Conservation (phyloP, 1,140 invertebrate species). For the Meloidogyne exigua region DNA sequence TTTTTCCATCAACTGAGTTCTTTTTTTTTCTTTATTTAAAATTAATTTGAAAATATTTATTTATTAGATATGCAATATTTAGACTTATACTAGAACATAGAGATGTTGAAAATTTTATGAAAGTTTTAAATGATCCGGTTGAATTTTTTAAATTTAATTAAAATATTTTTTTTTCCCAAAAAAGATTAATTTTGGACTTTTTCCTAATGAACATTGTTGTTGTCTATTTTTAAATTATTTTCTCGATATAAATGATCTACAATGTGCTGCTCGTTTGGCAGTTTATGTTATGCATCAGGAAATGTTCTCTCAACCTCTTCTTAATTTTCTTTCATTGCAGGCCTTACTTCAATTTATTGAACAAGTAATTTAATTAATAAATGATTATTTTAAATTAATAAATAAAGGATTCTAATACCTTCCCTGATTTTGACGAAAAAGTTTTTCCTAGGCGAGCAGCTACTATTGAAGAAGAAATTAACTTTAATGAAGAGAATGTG, state of each 20-base stretch:
- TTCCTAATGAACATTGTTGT: constrained; percentile 76
- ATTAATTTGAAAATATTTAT: background rate
- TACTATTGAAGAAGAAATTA: constrained; percentile 29
- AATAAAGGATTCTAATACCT: background rate
- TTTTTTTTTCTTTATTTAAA: too few relatives aligned
- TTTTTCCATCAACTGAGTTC: constrained; percentile 74
- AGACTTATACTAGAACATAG: constrained; percentile 71
- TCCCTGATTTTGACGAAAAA: constrained; percentile 24
- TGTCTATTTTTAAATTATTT: constrained; percentile 81
- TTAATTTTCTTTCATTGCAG: constrained; percentile 73
- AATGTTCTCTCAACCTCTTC: constrained; percentile 75
- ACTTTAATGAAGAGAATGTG: constrained; percentile 63
- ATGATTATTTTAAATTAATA: constrained; percentile 21
- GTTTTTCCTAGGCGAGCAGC: constrained; percentile 3
- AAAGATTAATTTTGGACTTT: constrained; percentile 79
- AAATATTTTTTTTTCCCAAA: constrained; percentile 23
- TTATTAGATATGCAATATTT: constrained; percentile 72
- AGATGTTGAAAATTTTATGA: constrained; percentile 71
- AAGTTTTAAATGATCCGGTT: constrained; percentile 75
- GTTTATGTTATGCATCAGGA: constrained; percentile 83
- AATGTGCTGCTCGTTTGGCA: constrained; percentile 74
- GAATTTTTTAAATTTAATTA: constrained; percentile 18
- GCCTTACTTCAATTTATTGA: constrained; percentile 73
- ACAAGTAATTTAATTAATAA: constrained; percentile 60
- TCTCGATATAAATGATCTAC: constrained; percentile 71